Base-by-base conservation (phyloP, 2,888 invertebrate species). In the Meloe dianella region DNA sequence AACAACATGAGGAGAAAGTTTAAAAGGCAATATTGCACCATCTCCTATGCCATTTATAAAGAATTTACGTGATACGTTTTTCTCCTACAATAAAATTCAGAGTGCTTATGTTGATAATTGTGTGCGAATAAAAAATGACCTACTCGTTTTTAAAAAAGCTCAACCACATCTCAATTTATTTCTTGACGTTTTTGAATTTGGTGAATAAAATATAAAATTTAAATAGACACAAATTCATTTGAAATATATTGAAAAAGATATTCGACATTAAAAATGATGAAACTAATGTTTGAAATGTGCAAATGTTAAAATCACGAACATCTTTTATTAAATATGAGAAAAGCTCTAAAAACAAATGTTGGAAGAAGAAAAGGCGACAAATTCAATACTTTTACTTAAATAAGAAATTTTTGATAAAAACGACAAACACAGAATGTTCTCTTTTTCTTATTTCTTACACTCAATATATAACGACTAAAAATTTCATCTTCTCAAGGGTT, bases 21-120 rank as follows among this genome's bases (percentile, higher is more conserved):
- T 66, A 72, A 69, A 67, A 71, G 69, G 67, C 69, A 65, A 68
- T 69, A 69, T 65, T 47, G 20, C 67, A 67, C 64, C 64, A 64
- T 17, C 41, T 41, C n/a, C 32, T 41, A 8, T 41, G n/a, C 17
- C n/a, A 41, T n/a, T 41, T n/a, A 38, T 38, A 14, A 14, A 17
- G 17, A 41, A 17, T 17, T 17, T 41, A 17, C 9, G 20, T 9
- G 8, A 47, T 9, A 10, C 20, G 17, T 20, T 20, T 20, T 20
- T 47, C 8, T 10, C 10, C 7, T 20, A 20, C 47, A 47, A 10
- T 41, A 7, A 32, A 20, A 58, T 30, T 1, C n/a, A 17, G 6
- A 35, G n/a, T 58, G 27, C 32, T 58, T 58, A 22, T 47, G 30
- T 58, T 58, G 58, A 32, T 35, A 58, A 58, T 27, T 35, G 20